Percentiles rank a stretch among this genome's conserved stretches.
phyloP scores from a whole-genome alignment of 2,888 invertebrate genomes.

The Megalurothrips usitatus region DNA sequence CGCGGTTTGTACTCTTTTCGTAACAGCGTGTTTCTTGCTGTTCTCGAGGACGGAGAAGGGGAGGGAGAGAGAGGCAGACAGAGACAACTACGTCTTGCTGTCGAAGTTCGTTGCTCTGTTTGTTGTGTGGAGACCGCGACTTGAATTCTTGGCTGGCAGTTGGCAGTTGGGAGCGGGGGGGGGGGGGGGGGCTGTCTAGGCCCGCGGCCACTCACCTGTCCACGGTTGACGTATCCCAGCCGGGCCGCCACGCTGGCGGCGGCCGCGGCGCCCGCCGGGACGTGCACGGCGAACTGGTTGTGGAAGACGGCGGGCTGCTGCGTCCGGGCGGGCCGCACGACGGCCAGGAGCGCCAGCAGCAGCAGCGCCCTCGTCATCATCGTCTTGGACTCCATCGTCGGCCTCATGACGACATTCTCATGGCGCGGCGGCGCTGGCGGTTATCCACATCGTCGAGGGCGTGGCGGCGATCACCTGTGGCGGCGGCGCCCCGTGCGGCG shows the following conservation, averaged over 20 bases:
- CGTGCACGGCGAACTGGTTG: slow-evolving; percentile 25
- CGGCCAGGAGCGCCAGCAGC: neutral
- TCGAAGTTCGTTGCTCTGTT: too few relatives aligned
- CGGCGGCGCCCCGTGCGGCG: neutral
- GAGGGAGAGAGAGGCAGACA: too few relatives aligned
- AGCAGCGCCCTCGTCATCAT: neutral
- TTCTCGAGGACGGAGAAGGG: too few relatives aligned
- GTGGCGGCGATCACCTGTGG: neutral
- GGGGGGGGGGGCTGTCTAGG: neutral
- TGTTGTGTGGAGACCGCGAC: too few relatives aligned
- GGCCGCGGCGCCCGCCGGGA: neutral
- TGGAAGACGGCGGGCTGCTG: neutral
- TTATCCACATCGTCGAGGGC: neutral
- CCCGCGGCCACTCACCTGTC: slow-evolving; percentile 2
- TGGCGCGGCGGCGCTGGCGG: neutral
- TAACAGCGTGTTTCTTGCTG: too few relatives aligned
- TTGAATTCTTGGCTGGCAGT: too few relatives aligned
- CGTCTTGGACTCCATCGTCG: neutral
- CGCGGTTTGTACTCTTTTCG: too few relatives aligned
- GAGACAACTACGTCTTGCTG: too few relatives aligned
- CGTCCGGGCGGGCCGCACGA: neutral
- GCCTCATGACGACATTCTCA: neutral
- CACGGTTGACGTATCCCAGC: slow-evolving; percentile 3
- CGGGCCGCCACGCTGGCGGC: neutral
- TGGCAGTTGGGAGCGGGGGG: too few relatives aligned